These are phyloP conservation scores for Cephalopholis sonnerati DNA, from an alignment of 2,113 vertebrate genomes.

Conservation along the genomic window DNA sequence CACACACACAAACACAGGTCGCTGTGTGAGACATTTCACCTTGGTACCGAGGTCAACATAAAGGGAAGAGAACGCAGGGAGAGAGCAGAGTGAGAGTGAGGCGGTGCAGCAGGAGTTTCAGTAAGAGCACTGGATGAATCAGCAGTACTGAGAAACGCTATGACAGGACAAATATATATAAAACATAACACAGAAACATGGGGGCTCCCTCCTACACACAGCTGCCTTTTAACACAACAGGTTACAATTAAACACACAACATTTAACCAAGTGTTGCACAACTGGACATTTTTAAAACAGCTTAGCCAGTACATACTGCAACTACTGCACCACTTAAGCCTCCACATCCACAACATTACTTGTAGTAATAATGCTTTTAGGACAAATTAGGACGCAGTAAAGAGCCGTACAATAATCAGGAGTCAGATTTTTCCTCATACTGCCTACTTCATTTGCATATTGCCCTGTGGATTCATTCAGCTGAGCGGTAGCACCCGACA, in stretches of 20 bases:
- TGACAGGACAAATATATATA: neutral
- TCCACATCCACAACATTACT: neutral
- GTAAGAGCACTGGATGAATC: slow-evolving; percentile 45
- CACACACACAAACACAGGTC: slow-evolving; percentile 42
- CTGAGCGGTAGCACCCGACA: neutral
- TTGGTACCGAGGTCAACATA: slow-evolving; percentile 63
- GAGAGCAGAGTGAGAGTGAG: neutral
- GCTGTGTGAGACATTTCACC: slow-evolving; percentile 70
- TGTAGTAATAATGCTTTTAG: neutral
- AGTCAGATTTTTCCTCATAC: neutral
- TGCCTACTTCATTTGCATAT: slow-evolving; percentile 44
- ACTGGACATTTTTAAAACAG: neutral
- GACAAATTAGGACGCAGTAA: neutral
- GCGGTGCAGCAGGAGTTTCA: slow-evolving; percentile 25
- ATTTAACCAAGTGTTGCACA: neutral
- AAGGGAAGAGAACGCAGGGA: slow-evolving; percentile 11
- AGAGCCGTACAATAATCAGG: neutral
- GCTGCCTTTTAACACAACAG: neutral
- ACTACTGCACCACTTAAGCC: neutral
- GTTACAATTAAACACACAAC: neutral
- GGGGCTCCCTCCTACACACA: neutral
- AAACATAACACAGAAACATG: neutral
- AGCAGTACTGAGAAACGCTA: slow-evolving; percentile 41
- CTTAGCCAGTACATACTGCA: neutral
- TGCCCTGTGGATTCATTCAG: slow-evolving; percentile 7